phyloP scores from a whole-genome alignment of 35 echinoderm and acorn worm genomes.

The Ophiothrix spiculata region DNA sequence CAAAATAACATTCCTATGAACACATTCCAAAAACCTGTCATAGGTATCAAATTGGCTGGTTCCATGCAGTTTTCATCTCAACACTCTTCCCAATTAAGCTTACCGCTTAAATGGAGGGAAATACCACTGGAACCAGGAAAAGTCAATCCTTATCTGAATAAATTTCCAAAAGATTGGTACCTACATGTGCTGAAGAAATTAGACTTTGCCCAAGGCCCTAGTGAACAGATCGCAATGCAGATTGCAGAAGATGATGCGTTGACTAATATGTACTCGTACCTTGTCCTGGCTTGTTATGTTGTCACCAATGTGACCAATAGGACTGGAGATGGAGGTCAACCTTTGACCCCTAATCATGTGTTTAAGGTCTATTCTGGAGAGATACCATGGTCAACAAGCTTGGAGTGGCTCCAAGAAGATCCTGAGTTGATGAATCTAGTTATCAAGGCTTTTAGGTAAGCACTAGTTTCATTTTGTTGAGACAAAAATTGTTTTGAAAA shows the following conservation, averaged over 20 bases:
- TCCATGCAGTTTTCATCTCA: constrained; percentile 84
- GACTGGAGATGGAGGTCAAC: constrained; percentile 27
- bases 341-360: constrained; percentile 67
- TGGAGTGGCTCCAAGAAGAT: constrained; percentile 91
- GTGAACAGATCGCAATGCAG: constrained; percentile 59
- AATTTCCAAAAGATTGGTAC: constrained; percentile 89
- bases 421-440: constrained; percentile 67
- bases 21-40: constrained; percentile 17
- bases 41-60: constrained; percentile 62
- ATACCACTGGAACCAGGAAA: constrained; percentile 74
- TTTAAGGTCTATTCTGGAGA: constrained; percentile 85
- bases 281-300: constrained; percentile 71
- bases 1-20: constrained; percentile 19
- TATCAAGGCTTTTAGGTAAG: constrained; percentile 89
- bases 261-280: constrained; percentile 78
- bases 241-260: constrained; percentile 70
- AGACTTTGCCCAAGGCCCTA: constrained; percentile 22
- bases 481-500: no score
- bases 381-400: constrained; percentile 77
- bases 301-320: constrained; percentile 65
- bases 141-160: constrained; percentile 43
- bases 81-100: constrained; percentile 89
- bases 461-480: no score
- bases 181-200: constrained; percentile 69
- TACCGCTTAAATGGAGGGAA: constrained; percentile 96